These are phyloP conservation scores for Dinoponera quadriceps DNA, from an alignment of 1,140 invertebrate species.

Conservation along the genomic window DNA sequence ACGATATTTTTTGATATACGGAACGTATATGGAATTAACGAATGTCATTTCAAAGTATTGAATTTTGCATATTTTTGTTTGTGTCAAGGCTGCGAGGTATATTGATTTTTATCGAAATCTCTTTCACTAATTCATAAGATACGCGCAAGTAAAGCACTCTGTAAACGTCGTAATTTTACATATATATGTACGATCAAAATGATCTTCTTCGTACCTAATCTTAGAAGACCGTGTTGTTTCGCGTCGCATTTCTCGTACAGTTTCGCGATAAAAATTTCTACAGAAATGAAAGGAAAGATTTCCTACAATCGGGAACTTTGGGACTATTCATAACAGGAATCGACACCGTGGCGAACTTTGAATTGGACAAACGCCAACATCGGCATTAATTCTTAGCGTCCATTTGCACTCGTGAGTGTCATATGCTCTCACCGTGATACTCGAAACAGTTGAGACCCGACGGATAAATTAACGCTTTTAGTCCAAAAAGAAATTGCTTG, in stretches of 20 bases:
- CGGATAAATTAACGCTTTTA: conserved; percentile 5
- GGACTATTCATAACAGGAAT: conserved; percentile 48
- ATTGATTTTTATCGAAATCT: too few relatives aligned
- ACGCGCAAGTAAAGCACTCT: too few relatives aligned
- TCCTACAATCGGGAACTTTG: conserved; percentile 7
- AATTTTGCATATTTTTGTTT: too few relatives aligned
- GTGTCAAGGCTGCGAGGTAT: too few relatives aligned
- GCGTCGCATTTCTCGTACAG: too few relatives aligned
- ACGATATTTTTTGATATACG: conserved; percentile 22
- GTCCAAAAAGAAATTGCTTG: neutral
- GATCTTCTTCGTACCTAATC: too few relatives aligned
- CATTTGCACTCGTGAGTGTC: conserved; percentile 28
- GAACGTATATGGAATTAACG: neutral
- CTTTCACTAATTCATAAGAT: too few relatives aligned
- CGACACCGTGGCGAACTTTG: conserved; percentile 61
- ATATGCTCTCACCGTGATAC: neutral
- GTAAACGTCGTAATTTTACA: too few relatives aligned
- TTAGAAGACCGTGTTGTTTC: too few relatives aligned
- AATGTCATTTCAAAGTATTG: neutral
- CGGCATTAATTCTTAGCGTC: conserved; percentile 77
- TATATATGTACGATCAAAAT: too few relatives aligned
- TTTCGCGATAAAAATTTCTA: too few relatives aligned
- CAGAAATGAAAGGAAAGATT: neutral
- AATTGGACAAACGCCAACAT: conserved; percentile 77
- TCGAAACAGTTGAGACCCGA: conserved; percentile 25